Conservation (phyloP, 1,140 invertebrate species). For the Sipha flava region DNA sequence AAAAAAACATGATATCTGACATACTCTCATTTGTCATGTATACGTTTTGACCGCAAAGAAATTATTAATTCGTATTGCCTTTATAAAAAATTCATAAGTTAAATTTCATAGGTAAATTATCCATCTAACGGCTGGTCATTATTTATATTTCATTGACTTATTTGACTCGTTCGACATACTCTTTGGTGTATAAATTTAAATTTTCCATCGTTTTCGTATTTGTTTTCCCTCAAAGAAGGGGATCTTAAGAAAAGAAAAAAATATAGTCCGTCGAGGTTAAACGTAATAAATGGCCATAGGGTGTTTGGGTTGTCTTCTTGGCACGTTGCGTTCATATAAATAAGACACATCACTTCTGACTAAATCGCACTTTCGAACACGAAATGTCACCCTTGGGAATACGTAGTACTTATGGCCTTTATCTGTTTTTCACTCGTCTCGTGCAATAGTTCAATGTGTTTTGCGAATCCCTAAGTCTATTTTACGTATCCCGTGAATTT, state of each 20-base stretch:
- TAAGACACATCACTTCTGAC: conserved; percentile 32
- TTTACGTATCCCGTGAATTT: not conserved
- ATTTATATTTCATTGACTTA: conserved; percentile 18
- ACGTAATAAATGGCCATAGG: conserved; percentile 30
- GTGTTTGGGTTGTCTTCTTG: conserved; percentile 24
- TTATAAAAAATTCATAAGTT: not conserved
- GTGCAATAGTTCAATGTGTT: conserved; percentile 8
- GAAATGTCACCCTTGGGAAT: conserved; percentile 27
- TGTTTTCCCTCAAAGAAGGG: not conserved
- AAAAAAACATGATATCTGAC: not conserved
- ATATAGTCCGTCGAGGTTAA: conserved; percentile 25
- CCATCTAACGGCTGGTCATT: not conserved
- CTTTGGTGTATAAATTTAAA: conserved; percentile 27
- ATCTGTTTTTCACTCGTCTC: conserved; percentile 22
- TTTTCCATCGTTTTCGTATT: not conserved
- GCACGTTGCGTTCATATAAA: conserved; percentile 24
- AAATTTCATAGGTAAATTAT: not conserved
- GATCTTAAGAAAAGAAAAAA: not conserved
- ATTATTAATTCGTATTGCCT: not conserved
- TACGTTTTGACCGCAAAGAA: not conserved
- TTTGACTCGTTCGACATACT: not conserved
- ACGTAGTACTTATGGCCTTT: conserved; percentile 26
- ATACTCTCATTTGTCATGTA: not conserved
- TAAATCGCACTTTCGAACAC: conserved; percentile 27
- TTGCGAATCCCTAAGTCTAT: not conserved